Conservation (phyloP, 1,140 invertebrate genomes). For the Heliothis subflexa region DNA sequence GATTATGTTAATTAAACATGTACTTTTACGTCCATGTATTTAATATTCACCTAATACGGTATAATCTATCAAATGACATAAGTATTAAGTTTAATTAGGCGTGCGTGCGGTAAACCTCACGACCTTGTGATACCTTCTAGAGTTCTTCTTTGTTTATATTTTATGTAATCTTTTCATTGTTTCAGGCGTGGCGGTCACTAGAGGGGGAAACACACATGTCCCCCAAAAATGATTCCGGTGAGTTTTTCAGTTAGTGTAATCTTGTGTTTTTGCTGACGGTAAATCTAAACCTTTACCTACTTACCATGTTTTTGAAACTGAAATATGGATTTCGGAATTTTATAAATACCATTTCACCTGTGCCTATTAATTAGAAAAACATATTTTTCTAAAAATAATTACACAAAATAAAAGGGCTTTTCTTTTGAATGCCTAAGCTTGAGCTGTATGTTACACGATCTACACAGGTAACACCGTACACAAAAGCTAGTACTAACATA, state of each 20-base stretch:
- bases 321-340: no score
- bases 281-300: neutral
- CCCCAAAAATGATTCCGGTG: conserved; percentile 81
- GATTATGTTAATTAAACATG: no score
- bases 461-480: neutral
- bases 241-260: conserved; percentile 49
- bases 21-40: no score
- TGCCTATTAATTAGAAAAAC: no score
- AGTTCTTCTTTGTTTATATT: conserved; percentile 1
- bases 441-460: neutral
- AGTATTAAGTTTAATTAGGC: neutral
- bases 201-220: conserved; percentile 75
- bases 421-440: neutral
- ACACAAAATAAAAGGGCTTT: no score
- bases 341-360: no score
- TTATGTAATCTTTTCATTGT: conserved; percentile 47
- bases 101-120: neutral
- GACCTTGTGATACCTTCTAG: conserved; percentile 12
- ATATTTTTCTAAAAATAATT: no score
- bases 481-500: conserved; percentile 49
- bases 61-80: neutral
- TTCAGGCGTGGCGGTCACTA: conserved; percentile 60
- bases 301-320: no score
- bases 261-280: no score
- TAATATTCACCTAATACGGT: neutral